Conservation (phyloP, 23 tunicate species). For the Botrylloides violaceus region DNA sequence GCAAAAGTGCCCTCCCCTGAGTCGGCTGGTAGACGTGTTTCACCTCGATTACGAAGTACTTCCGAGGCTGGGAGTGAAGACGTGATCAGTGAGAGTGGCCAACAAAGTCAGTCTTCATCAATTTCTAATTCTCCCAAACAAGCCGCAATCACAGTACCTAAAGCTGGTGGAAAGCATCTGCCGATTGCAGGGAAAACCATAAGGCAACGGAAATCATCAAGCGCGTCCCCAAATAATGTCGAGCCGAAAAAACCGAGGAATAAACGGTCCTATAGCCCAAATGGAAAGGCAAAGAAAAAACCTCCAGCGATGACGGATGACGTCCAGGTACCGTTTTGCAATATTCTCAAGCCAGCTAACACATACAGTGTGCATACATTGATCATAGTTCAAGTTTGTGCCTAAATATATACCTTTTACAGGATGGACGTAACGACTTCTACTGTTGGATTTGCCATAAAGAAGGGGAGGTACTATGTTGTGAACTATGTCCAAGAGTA, state of each 20-base stretch:
- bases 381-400: neutral
- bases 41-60: neutral
- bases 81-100: too few species aligned
- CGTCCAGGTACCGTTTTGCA: too few species aligned
- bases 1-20: neutral
- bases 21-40: neutral
- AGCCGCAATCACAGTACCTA: neutral
- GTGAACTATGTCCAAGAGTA: constrained; percentile 96
- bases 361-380: too few species aligned
- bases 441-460: constrained; percentile 98
- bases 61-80: neutral
- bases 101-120: neutral
- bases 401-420: neutral
- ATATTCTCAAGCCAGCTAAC: too few species aligned
- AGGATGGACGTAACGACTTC: constrained; percentile 84
- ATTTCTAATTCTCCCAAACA: neutral
- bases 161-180: neutral
- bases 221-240: neutral
- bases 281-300: neutral
- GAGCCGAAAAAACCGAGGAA: neutral
- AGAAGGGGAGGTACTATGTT: constrained; percentile 97
- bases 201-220: neutral
- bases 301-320: neutral
- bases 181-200: neutral
- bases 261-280: neutral